phyloP scores from a whole-genome alignment of 1,140 invertebrate species.

The Mya arenaria region DNA sequence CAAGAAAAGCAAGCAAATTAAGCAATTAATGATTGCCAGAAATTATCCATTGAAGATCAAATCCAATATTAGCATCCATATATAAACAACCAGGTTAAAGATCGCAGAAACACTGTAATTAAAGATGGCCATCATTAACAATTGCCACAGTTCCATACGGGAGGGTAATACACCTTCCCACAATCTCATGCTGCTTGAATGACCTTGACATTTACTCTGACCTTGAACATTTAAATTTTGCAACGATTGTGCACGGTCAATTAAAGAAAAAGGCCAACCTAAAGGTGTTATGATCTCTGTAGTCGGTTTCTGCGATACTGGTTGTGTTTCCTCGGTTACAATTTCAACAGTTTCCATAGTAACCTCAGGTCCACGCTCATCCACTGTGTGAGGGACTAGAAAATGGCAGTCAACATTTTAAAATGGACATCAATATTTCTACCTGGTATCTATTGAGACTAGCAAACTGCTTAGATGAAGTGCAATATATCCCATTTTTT shows the following conservation, averaged over 20 bases:
- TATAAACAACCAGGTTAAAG: slow-evolving; percentile 62
- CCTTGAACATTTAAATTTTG: neutral
- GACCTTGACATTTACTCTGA: neutral
- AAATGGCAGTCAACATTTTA: slow-evolving; percentile 29
- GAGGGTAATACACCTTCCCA: slow-evolving; percentile 17
- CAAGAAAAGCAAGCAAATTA: too few relatives aligned
- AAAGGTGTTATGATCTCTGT: slow-evolving; percentile 63
- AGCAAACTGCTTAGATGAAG: neutral
- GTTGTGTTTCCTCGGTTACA: slow-evolving; percentile 56
- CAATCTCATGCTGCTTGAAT: slow-evolving; percentile 18
- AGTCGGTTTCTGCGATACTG: slow-evolving; percentile 59
- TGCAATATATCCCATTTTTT: too few relatives aligned
- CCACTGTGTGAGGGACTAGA: slow-evolving; percentile 69
- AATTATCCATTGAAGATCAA: too few relatives aligned
- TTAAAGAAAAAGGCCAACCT: slow-evolving; percentile 67
- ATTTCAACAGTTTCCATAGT: slow-evolving; percentile 54
- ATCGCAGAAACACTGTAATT: slow-evolving; percentile 36
- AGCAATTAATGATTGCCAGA: too few relatives aligned
- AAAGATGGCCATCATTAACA: slow-evolving; percentile 33
- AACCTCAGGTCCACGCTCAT: slow-evolving; percentile 70
- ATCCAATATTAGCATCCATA: slow-evolving; percentile 58
- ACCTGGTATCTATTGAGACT: neutral
- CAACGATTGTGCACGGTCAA: too few relatives aligned
- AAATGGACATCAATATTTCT: neutral
- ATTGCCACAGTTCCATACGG: slow-evolving; percentile 46